Evolutionary conservation across 2,888 invertebrate genomes (phyloP), one percentile per base, ranked within the genome.

Genomic region (Frankliniella fusca): DNA sequence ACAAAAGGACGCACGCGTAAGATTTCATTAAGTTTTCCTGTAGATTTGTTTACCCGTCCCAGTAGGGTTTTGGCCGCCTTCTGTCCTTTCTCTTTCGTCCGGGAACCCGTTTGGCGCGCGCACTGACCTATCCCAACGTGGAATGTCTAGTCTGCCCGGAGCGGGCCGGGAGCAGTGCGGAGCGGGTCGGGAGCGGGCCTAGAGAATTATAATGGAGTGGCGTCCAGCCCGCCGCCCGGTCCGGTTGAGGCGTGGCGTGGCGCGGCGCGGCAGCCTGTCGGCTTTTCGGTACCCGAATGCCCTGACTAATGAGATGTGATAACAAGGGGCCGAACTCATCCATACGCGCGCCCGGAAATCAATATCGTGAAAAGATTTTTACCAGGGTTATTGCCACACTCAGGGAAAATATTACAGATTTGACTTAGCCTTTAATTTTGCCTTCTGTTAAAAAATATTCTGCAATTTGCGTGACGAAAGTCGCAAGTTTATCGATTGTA

Each of bases 241-340:
- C 54, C 18, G 54, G 38, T 38, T 38, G 38, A 38, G 38, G 54
- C 15, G 15, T 18, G 15, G 54, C 15, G 54, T 12, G 65, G 65
- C 65, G 20, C 65, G 65, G 65, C n/a, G 65, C 20, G 65, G 65
- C 54, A 18, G n/a, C n/a, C 65, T n/a, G 65, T 38, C 38, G 38
- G 38, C 38, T 38, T 38, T 38, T 38, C n/a, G 38, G 38, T 38
- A 38, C 38, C 38, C 38, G 38, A 38, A 38, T 38, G 38, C n/a
- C 23, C 23, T 70, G 70, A 70, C 70, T 70, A 70, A 70, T 70
- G 70, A 70, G 70, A 70, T 70, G 70, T 70, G 70, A 70, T 70
- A 70, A 70, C 70, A 70, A 70, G 70, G 70, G 23, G 70, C 70
- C 20, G 70, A 23, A 20, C 70, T 70, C 20, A n/a, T n/a, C 38